These are phyloP conservation scores for Castor canadensis DNA, from an alignment of 2,113 vertebrate species.

Conservation along the genomic window DNA sequence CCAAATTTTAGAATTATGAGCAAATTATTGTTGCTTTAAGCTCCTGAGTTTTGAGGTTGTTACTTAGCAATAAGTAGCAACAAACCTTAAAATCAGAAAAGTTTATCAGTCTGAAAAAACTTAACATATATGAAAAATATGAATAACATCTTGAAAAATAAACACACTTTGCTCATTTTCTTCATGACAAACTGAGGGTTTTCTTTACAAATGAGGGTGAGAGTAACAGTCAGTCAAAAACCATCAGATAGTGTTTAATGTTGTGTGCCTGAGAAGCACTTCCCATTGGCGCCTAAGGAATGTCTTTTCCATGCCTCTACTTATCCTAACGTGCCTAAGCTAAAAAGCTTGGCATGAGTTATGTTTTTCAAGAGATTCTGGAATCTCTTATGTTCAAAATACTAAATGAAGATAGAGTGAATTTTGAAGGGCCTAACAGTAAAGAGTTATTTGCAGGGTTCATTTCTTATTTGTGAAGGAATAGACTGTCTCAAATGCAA, in stretches of 20 bases:
- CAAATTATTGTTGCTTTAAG: neutral
- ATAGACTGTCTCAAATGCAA: conserved; percentile 44
- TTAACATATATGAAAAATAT: neutral
- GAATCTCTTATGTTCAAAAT: neutral
- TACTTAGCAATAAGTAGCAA: neutral
- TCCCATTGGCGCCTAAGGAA: neutral
- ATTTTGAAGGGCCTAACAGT: neutral
- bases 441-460: neutral
- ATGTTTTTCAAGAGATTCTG: neutral
- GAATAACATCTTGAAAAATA: neutral
- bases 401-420: neutral
- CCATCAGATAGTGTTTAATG: neutral
- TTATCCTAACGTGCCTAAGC: neutral
- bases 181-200: neutral
- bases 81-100: neutral
- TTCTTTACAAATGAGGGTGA: neutral
- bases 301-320: neutral
- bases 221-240: neutral
- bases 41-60: neutral
- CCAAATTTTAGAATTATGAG: neutral
- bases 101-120: neutral
- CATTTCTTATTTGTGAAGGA: conserved; percentile 59
- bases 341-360: neutral
- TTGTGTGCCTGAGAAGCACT: neutral
- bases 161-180: neutral